Evolutionary conservation across 92 coral and sea anemone species (phyloP).

Genomic region (Actinostola sp.): DNA sequence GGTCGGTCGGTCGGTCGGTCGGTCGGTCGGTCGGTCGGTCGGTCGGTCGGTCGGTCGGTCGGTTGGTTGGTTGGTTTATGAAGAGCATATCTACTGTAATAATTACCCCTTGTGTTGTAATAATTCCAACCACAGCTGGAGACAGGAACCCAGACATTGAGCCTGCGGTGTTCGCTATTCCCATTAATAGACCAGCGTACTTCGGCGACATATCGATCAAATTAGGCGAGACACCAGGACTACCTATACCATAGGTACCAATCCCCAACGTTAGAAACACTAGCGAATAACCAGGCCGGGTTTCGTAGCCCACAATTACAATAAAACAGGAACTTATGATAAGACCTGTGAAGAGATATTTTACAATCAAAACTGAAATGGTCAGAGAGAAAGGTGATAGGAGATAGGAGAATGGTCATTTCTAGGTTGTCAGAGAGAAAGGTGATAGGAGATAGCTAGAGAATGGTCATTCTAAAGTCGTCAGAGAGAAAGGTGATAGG

Average conservation of each 20-base stretch:
- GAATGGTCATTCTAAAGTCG: too few species aligned
- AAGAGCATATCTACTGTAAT: too few species aligned
- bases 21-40: too few species aligned
- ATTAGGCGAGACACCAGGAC: conserved; percentile 56
- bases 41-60: too few species aligned
- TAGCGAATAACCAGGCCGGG: conserved; percentile 52
- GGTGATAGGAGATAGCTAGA: too few species aligned
- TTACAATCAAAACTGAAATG: neutral
- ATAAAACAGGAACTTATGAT: conserved; percentile 55
- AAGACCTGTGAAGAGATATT: conserved; percentile 29
- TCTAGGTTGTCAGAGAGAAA: too few species aligned
- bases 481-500: too few species aligned
- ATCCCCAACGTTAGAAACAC: conserved; percentile 61
- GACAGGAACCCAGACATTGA: conserved; percentile 70
- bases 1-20: too few species aligned
- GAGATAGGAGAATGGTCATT: too few species aligned
- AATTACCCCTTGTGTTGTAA: conserved; percentile 71
- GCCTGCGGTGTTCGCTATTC: conserved; percentile 66
- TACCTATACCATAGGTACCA: conserved; percentile 43
- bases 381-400: too few species aligned
- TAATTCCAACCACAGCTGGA: conserved; percentile 67
- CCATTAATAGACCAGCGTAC: conserved; percentile 79
- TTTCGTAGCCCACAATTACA: conserved; percentile 55
- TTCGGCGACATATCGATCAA: conserved; percentile 71
- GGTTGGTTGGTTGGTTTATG: too few species aligned